Percentiles rank a stretch among this genome's conserved stretches.
phyloP scores from a whole-genome alignment of 2,113 vertebrate species.

The Chloroceryle aenea region DNA sequence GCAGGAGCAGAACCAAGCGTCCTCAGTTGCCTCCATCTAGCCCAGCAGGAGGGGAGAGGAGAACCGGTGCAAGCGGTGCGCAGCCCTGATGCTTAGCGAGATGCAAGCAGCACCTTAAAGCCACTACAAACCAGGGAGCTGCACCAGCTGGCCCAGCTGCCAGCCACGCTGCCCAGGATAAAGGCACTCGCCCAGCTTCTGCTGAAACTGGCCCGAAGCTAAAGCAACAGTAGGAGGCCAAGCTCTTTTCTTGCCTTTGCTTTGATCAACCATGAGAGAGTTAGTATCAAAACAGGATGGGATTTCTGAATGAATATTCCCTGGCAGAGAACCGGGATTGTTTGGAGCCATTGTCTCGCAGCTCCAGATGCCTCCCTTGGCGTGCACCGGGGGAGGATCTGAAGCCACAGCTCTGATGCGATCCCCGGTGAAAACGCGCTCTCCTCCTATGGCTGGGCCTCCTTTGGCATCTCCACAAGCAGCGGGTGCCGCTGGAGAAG shows the following conservation, averaged over 20 bases:
- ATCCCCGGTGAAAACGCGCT: background rate
- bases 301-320: background rate
- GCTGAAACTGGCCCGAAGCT: conserved; percentile 56
- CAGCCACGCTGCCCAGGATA: conserved; percentile 5
- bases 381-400: background rate
- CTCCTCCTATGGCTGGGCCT: background rate
- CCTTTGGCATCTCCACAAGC: background rate
- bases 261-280: conserved; percentile 42
- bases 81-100: background rate
- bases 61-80: background rate
- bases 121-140: background rate
- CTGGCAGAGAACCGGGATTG: background rate
- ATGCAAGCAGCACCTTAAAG: background rate
- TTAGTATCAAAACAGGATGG: background rate
- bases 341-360: background rate
- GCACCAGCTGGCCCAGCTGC: conserved; percentile 4
- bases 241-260: background rate
- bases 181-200: conserved; percentile 13
- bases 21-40: background rate
- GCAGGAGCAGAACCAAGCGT: background rate
- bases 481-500: background rate
- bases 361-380: background rate
- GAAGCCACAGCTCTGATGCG: background rate
- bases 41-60: background rate
- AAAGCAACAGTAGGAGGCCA: conserved; percentile 33